Conservation (phyloP, 2,888 invertebrate genomes). For the Ormyrus nitidulus region DNA sequence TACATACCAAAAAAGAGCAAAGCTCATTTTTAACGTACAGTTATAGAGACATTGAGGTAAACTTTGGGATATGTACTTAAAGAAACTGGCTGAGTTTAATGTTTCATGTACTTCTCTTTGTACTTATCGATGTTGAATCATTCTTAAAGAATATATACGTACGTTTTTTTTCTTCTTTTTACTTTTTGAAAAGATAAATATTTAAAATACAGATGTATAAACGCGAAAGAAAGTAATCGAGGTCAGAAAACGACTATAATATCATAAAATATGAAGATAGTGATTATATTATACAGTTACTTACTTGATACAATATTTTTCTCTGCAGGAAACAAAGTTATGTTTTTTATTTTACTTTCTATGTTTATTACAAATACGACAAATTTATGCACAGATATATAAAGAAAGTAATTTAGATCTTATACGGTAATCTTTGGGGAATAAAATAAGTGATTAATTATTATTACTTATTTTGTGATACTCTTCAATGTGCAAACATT, state of each 20-base stretch:
- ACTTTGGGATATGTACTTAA: slow-evolving; percentile 47
- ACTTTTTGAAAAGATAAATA: slow-evolving; percentile 25
- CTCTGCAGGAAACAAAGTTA: not conserved
- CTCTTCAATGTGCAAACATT: slow-evolving; percentile 26
- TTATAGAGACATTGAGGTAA: slow-evolving; percentile 31
- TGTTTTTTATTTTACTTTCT: slow-evolving; percentile 37
- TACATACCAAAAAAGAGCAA: slow-evolving; percentile 42
- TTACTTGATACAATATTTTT: slow-evolving; percentile 34
- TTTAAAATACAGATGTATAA: slow-evolving; percentile 13
- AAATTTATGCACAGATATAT: slow-evolving; percentile 18
- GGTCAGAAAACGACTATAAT: not conserved
- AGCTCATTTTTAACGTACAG: slow-evolving; percentile 37
- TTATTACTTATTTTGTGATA: slow-evolving; percentile 41
- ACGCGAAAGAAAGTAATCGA: slow-evolving; percentile 40
- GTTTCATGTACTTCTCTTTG: slow-evolving; percentile 28
- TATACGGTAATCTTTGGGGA: not conserved
- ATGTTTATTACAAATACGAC: slow-evolving; percentile 1
- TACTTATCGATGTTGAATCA: slow-evolving; percentile 40
- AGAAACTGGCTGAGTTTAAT: slow-evolving; percentile 31
- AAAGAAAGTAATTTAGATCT: slow-evolving; percentile 19
- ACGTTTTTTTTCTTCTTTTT: slow-evolving; percentile 27
- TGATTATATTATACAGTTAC: slow-evolving; percentile 31
- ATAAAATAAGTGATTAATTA: slow-evolving; percentile 41
- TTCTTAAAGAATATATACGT: slow-evolving; percentile 18
- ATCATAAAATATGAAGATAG: slow-evolving; percentile 30